A percentile compares a stretch with the other conserved stretches of the same genome.
These are phyloP conservation scores for Hemicrepidius hirtus DNA, from an alignment of 2,888 invertebrate genomes.

Conservation along the genomic window DNA sequence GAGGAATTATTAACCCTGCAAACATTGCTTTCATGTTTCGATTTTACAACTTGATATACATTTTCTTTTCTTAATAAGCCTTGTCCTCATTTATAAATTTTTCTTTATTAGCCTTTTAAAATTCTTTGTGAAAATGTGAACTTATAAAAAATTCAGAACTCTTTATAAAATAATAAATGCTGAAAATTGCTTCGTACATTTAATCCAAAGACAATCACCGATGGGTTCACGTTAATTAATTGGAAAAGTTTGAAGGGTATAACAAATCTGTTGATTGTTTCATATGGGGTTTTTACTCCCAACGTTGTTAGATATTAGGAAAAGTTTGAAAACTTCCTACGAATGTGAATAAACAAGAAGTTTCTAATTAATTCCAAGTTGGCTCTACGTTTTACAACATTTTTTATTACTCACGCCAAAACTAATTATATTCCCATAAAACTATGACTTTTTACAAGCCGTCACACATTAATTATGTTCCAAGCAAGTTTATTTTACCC, in stretches of 20 bases:
- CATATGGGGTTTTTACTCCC: not conserved
- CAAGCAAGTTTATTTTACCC: not conserved
- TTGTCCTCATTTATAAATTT: not conserved
- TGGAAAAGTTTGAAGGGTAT: too few relatives aligned
- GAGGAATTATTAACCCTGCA: not conserved
- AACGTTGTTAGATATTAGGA: not conserved
- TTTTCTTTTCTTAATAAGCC: not conserved
- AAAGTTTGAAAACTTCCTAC: not conserved
- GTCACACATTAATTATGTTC: not conserved
- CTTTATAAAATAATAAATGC: too few relatives aligned
- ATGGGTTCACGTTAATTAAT: too few relatives aligned
- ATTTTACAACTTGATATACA: not conserved
- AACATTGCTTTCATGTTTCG: too few relatives aligned
- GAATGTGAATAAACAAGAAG: not conserved
- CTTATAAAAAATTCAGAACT: too few relatives aligned
- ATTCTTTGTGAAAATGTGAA: too few relatives aligned
- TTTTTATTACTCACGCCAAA: conserved; percentile 1
- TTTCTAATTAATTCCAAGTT: not conserved
- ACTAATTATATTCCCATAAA: not conserved
- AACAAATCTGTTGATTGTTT: not conserved
- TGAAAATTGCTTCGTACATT: too few relatives aligned
- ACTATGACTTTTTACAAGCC: not conserved
- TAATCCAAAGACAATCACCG: too few relatives aligned
- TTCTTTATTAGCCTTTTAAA: not conserved
- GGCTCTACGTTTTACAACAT: not conserved